These are phyloP conservation scores for Spisula subtruncata DNA, from an alignment of 2,888 invertebrate species.

Conservation along the genomic window DNA sequence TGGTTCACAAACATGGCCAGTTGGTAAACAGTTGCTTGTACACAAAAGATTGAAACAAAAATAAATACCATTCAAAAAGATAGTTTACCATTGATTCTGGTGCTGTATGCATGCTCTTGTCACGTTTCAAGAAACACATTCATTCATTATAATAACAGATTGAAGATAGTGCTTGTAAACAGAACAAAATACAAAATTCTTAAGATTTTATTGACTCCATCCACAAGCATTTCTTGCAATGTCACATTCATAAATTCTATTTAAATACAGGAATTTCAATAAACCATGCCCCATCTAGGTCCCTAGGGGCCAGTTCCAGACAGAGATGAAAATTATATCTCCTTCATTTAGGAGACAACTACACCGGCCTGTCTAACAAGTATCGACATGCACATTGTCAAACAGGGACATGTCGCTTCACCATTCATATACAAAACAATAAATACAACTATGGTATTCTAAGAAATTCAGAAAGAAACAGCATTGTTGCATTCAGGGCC, in stretches of 20 bases:
- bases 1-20: no score
- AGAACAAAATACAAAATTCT: neutral
- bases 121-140: neutral
- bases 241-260: conserved; percentile 15
- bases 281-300: neutral
- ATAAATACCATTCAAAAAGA: no score
- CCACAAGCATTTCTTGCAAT: neutral
- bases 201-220: neutral
- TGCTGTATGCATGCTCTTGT: neutral
- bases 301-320: neutral
- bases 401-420: neutral
- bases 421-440: neutral
- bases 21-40: no score
- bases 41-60: no score
- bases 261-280: neutral
- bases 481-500: no score
- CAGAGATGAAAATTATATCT: neutral
- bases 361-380: neutral
- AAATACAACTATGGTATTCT: no score
- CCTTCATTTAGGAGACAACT: neutral
- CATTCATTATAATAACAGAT: neutral
- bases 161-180: neutral
- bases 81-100: no score
- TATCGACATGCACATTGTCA: conserved; percentile 1
- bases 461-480: no score